Evolutionary conservation across 2,797 vertebrate genomes (phyloP).

Genomic region (Gadopsis bispinosus): DNA sequence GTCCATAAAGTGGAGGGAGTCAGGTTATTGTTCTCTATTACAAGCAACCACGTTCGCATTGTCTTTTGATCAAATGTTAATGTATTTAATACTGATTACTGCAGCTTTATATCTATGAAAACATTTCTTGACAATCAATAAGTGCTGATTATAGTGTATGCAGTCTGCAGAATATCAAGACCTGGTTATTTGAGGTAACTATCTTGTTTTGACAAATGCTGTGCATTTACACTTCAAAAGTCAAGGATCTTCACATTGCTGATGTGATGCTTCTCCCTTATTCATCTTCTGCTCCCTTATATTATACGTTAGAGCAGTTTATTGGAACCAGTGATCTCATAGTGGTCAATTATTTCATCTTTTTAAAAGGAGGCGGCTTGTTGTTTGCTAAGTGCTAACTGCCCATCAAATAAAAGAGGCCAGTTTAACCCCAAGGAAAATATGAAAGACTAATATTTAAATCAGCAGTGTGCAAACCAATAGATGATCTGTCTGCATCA

Average conservation of each 20-base stretch:
- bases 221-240: not conserved
- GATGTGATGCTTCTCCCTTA: not conserved
- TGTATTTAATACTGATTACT: not conserved
- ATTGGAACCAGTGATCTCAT: not conserved
- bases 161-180: not conserved
- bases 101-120: not conserved
- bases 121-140: not conserved
- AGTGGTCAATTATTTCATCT: not conserved
- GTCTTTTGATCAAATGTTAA: not conserved
- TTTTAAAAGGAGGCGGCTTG: not conserved
- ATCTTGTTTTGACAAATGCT: not conserved
- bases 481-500: slow-evolving; percentile 30
- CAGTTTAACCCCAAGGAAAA: not conserved
- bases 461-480: slow-evolving; percentile 37
- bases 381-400: not conserved
- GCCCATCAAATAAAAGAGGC: slow-evolving; percentile 1
- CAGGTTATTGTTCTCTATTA: not conserved
- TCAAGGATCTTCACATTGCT: not conserved
- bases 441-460: slow-evolving; percentile 29
- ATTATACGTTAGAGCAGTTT: not conserved
- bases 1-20: not conserved
- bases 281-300: not conserved
- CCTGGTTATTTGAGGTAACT: not conserved
- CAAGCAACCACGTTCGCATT: not conserved
- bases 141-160: not conserved